Base-by-base conservation (phyloP, 2,888 invertebrate genomes). In the Gymnosoma rotundatum region DNA sequence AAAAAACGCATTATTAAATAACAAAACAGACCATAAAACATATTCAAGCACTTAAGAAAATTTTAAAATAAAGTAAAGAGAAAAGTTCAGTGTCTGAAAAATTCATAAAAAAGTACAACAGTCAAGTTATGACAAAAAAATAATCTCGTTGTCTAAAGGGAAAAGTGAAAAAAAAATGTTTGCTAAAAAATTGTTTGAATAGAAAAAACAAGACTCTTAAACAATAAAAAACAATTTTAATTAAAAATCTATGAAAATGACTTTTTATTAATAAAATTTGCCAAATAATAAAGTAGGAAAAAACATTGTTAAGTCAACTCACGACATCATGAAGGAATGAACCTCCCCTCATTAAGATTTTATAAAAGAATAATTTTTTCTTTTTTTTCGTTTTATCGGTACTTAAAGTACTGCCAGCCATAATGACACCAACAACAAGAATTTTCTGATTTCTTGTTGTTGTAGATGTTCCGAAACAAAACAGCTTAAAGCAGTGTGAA, bases 211-310 rank as follows among this genome's bases (percentile, higher is more conserved):
- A 38, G 66, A 42, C 48, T 56, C 14, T 32, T 32, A 42, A 56
- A 56, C 63, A 58, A 45, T 14, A 48, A 32, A 48, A 52, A 64
- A 61, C 21, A 72, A 78, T 74, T 80, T 84, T 84, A 84, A 84
- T 84, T 84, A 84, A 84, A 84, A 84, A 84, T 84, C 84, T 81
- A 84, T 84, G 73, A 80, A 81, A 81, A 69, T 78, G 76, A 74
- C 73, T 81, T 81, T 69, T 60, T 81, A 69, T 84, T 84, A 80
- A 76, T 76, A 84, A 78, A 78, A 76, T 80, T 73, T 81, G 60
- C 58, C 84, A 81, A 78, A 81, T 58, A 56, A 64, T 64, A 61
- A 67, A 52, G 36, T 38, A 70, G 36, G 42, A 16, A 61, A 67
- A 74, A 50, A 50, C 16, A 16, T 72, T 66, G 54, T 61, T 20